phyloP scores from a whole-genome alignment of 2,888 invertebrate genomes.

The Parnassius apollo region DNA sequence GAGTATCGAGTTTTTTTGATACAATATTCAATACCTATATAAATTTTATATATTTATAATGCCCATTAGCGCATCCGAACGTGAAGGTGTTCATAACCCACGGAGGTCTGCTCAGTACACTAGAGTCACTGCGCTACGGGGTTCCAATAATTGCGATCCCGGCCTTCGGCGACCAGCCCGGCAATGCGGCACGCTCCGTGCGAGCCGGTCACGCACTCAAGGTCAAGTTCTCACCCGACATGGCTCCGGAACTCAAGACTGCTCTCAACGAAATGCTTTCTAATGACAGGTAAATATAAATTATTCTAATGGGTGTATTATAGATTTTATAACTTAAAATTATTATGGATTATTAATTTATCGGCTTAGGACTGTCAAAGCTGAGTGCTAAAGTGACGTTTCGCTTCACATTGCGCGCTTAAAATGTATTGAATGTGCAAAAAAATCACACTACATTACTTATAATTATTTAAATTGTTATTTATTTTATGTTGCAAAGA shows the following conservation, averaged over 20 bases:
- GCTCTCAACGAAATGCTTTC: slow-evolving; percentile 45
- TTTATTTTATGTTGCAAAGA: too few relatives aligned
- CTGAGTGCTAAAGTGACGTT: too few relatives aligned
- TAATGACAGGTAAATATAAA: slow-evolving; percentile 43
- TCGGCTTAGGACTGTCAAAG: neutral
- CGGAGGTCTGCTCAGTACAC: slow-evolving; percentile 44
- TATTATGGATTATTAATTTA: neutral
- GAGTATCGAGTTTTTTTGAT: too few relatives aligned
- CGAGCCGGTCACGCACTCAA: slow-evolving; percentile 43
- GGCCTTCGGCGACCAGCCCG: slow-evolving; percentile 58
- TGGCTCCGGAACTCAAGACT: slow-evolving; percentile 39
- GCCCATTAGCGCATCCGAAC: slow-evolving; percentile 44
- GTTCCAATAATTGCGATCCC: slow-evolving; percentile 56
- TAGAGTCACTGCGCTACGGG: slow-evolving; percentile 46
- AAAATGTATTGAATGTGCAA: neutral
- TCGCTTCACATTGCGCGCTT: neutral
- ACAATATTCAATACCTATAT: neutral
- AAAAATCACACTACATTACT: too few relatives aligned
- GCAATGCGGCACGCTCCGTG: slow-evolving; percentile 46
- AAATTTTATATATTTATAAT: neutral
- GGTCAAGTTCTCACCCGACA: slow-evolving; percentile 38
- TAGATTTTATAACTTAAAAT: neutral
- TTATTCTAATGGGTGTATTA: neutral
- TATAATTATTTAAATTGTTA: too few relatives aligned
- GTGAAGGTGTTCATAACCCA: slow-evolving; percentile 48